phyloP scores from a whole-genome alignment of 2,797 vertebrate species.

The Spinibarbus caldwelli region DNA sequence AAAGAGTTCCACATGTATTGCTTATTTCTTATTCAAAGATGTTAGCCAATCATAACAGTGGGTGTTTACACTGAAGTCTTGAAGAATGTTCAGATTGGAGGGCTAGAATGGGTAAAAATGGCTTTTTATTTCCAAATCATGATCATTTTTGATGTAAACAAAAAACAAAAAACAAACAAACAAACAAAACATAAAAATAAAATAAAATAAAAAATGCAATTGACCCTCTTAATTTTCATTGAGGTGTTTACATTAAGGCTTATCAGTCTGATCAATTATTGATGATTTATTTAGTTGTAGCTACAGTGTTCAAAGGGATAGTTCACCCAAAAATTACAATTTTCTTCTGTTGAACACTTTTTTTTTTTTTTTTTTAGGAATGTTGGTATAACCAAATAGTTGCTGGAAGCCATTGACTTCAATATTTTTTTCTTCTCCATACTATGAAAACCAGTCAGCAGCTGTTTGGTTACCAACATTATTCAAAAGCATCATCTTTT shows the following conservation, averaged over 20 bases:
- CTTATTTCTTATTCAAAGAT: neutral
- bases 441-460: too few species aligned
- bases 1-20: neutral
- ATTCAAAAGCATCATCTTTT: too few species aligned
- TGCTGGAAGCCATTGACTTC: too few species aligned
- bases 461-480: too few species aligned
- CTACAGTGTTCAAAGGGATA: neutral
- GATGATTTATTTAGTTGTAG: neutral
- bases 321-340: neutral
- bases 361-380: too few species aligned
- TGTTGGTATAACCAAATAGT: too few species aligned
- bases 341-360: neutral
- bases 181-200: too few species aligned
- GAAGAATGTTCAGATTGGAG: neutral
- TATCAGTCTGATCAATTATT: neutral
- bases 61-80: neutral
- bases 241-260: neutral
- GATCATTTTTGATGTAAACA: neutral
- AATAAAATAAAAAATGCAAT: neutral
- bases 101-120: neutral
- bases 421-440: too few species aligned
- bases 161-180: neutral
- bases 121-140: neutral
- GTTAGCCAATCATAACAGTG: neutral
- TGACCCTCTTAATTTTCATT: neutral